Conservation (phyloP, 2,113 vertebrate genomes). For the Thymallus thymallus region DNA sequence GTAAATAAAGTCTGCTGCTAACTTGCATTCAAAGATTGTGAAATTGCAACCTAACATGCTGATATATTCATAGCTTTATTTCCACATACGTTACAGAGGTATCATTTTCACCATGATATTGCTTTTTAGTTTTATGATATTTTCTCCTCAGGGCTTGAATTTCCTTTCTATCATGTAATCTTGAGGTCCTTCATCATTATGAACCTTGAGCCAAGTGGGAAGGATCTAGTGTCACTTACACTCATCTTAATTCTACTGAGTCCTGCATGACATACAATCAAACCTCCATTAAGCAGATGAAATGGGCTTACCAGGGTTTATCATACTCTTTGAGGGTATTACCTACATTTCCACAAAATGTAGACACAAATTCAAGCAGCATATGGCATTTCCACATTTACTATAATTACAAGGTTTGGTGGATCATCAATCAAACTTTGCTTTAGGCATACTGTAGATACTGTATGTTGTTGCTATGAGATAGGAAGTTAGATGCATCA, state of each 20-base stretch:
- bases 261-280: background rate
- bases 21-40: conserved; percentile 37
- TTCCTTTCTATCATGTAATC: conserved; percentile 61
- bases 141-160: conserved; percentile 60
- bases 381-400: background rate
- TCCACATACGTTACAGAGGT: conserved; percentile 56
- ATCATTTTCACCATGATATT: conserved; percentile 64
- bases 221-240: too few species aligned
- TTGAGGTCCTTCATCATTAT: conserved; percentile 55
- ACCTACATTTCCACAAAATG: background rate
- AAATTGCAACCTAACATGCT: conserved; percentile 44
- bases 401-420: background rate
- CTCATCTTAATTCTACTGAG: too few species aligned
- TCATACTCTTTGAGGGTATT: background rate
- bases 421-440: background rate
- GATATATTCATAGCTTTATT: conserved; percentile 67
- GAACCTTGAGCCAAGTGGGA: conserved; percentile 45
- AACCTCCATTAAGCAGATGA: background rate
- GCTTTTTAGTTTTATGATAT: conserved; percentile 58
- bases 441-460: too few species aligned
- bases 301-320: background rate
- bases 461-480: too few species aligned
- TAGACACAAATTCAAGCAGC: background rate
- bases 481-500: too few species aligned
- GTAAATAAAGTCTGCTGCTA: conserved; percentile 36